Evolutionary conservation across 2,113 vertebrate genomes (phyloP).

Genomic region (Spermophilus dauricus): DNA sequence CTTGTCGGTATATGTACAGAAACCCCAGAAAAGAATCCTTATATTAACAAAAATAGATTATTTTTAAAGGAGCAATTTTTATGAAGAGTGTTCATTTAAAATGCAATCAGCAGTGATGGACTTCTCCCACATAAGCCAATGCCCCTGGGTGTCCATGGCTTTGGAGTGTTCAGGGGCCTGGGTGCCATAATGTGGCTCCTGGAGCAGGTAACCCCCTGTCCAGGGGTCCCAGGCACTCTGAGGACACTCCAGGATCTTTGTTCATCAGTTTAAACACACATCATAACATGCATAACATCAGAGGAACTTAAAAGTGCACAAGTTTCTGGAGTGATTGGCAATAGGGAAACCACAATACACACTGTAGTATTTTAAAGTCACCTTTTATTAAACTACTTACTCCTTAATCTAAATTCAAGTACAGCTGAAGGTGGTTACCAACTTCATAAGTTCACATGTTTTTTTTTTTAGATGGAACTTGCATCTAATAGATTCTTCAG

Average conservation of each 20-base stretch:
- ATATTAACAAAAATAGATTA: not conserved
- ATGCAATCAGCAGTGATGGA: not conserved
- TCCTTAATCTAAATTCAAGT: constrained; percentile 41
- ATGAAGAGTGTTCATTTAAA: not conserved
- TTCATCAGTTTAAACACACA: not conserved
- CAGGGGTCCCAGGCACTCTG: not conserved
- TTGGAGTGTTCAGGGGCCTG: not conserved
- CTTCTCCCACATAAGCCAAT: no score
- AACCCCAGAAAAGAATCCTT: not conserved
- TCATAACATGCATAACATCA: not conserved
- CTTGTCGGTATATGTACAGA: no score
- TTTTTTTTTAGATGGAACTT: constrained; percentile 18
- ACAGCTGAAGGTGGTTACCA: not conserved
- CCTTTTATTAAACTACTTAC: constrained; percentile 7
- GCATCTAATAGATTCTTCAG: constrained; percentile 32
- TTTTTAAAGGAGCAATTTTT: constrained; percentile 24
- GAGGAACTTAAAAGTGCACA: not conserved
- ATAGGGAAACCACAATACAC: not conserved
- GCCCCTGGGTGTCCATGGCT: not conserved
- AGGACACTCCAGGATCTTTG: not conserved
- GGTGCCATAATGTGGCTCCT: rapidly evolving
- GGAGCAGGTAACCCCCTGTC: not conserved
- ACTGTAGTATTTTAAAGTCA: not conserved
- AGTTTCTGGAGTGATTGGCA: not conserved
- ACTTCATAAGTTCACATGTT: not conserved